Percentiles rank a stretch among this genome's conserved stretches.
phyloP scores from a whole-genome alignment of 2,888 invertebrate genomes.

The Chydorus sphaericus region DNA sequence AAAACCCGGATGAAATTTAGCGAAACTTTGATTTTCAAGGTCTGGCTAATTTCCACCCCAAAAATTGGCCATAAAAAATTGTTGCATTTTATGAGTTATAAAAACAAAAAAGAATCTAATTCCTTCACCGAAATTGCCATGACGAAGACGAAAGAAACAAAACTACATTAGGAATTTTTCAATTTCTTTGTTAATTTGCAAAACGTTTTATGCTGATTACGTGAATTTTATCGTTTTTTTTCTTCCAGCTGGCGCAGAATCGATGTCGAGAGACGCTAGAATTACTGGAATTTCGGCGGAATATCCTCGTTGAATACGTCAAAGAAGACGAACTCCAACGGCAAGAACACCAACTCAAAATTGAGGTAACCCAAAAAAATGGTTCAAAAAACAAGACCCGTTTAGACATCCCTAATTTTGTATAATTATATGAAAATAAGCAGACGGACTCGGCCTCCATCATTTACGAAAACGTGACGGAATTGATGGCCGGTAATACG shows the following conservation, averaged over 20 bases:
- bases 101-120: no score
- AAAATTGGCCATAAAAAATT: no score
- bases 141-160: no score
- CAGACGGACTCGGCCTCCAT: not conserved
- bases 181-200: no score
- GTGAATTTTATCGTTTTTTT: conserved; percentile 11
- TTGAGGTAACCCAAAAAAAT: not conserved
- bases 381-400: no score
- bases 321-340: conserved; percentile 23
- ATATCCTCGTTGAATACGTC: conserved; percentile 19
- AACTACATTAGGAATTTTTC: no score
- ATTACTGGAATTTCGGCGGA: conserved; percentile 27
- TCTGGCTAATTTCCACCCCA: no score
- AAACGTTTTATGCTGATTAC: not conserved
- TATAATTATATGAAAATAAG: not conserved
- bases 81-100: no score
- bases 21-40: no score
- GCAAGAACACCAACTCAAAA: conserved; percentile 15
- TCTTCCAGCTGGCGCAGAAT: conserved; percentile 30
- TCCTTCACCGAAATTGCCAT: no score
- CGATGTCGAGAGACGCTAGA: conserved; percentile 35
- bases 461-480: not conserved
- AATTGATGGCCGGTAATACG: not conserved
- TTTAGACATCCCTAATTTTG: no score
- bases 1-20: no score